phyloP scores from a whole-genome alignment of 2,888 invertebrate species.

The Leptopilina myrica region DNA sequence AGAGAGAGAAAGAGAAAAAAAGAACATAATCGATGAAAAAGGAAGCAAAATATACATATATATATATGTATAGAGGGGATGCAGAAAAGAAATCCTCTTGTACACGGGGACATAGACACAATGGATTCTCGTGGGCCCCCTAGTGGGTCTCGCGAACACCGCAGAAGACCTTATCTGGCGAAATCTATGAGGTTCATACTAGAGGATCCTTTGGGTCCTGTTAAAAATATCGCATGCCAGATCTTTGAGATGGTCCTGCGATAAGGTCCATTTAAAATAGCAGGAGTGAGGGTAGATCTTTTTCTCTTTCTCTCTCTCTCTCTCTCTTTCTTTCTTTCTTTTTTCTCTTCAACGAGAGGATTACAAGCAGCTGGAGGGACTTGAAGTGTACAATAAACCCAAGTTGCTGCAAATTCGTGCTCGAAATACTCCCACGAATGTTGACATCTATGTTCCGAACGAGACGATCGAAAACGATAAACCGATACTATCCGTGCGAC shows the following conservation, averaged over 20 bases:
- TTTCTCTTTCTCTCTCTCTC: neutral
- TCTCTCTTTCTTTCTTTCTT: neutral
- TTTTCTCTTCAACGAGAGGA: constrained; percentile 58
- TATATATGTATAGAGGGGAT: constrained; percentile 23
- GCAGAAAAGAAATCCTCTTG: constrained; percentile 45
- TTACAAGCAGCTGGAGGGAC: constrained; percentile 73
- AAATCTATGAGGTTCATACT: constrained; percentile 69
- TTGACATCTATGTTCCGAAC: constrained; percentile 64
- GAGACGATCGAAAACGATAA: constrained; percentile 44
- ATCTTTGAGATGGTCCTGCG: constrained; percentile 73
- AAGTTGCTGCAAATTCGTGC: constrained; percentile 68
- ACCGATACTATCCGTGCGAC: constrained; percentile 36
- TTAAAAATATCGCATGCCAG: constrained; percentile 73
- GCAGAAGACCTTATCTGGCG: constrained; percentile 71
- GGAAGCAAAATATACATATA: neutral
- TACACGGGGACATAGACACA: constrained; percentile 62
- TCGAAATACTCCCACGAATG: constrained; percentile 58
- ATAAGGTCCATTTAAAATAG: constrained; percentile 65
- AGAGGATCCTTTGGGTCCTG: constrained; percentile 67
- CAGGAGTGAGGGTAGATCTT: constrained; percentile 47
- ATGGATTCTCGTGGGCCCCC: constrained; percentile 66
- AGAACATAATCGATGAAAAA: constrained; percentile 45
- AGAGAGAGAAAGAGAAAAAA: neutral
- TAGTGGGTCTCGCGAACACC: constrained; percentile 73
- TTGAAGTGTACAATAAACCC: constrained; percentile 65